Evolutionary conservation across 2,888 invertebrate species (phyloP).

Genomic region (Aleiodes testaceus): DNA sequence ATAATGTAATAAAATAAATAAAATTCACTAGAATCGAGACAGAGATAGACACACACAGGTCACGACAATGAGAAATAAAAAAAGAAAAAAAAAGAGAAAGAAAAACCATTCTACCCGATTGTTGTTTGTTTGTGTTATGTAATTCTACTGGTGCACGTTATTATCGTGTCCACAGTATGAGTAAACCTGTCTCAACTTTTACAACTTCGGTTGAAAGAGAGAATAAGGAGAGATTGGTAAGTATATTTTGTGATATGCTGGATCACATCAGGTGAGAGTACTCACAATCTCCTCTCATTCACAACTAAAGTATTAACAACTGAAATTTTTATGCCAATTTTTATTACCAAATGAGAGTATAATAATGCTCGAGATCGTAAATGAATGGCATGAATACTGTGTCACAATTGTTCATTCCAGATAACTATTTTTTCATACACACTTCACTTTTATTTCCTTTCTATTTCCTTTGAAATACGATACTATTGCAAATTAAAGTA

Average conservation of each 20-base stretch:
- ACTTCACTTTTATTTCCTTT: neutral
- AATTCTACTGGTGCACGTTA: slow-evolving; percentile 33
- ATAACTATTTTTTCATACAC: too few species aligned
- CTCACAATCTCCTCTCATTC: too few species aligned
- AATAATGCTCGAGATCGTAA: slow-evolving; percentile 19
- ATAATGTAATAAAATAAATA: slow-evolving; percentile 26
- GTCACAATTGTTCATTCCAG: neutral
- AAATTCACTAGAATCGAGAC: slow-evolving; percentile 23
- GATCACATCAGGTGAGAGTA: slow-evolving; percentile 18
- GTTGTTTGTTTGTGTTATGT: slow-evolving; percentile 37
- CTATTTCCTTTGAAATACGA: neutral
- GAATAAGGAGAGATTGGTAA: slow-evolving; percentile 6
- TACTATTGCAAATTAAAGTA: too few species aligned
- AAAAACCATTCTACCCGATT: slow-evolving; percentile 21
- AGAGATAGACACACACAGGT: slow-evolving; percentile 26
- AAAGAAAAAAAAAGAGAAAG: neutral
- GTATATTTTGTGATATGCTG: slow-evolving; percentile 17
- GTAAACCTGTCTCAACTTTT: slow-evolving; percentile 24
- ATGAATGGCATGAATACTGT: slow-evolving; percentile 15
- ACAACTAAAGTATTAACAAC: neutral
- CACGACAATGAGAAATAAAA: slow-evolving; percentile 40
- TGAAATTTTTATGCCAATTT: slow-evolving; percentile 1
- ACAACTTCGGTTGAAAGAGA: slow-evolving; percentile 1
- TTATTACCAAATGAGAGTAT: slow-evolving; percentile 11
- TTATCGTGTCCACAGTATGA: slow-evolving; percentile 41